Conservation (phyloP, 2,113 vertebrate species). For the Chaetorhynchus papuensis region DNA sequence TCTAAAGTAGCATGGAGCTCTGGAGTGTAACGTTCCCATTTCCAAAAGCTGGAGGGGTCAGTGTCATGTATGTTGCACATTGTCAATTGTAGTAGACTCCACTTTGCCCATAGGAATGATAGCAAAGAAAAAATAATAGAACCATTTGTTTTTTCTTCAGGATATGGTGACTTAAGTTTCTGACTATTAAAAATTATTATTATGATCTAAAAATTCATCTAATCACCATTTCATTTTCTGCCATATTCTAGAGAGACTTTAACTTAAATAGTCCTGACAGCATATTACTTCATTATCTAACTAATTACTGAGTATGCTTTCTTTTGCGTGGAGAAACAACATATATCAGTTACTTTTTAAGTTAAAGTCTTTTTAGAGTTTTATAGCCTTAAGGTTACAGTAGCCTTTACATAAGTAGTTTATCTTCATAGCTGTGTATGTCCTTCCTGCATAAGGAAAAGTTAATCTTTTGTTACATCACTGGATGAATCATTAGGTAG, state of each 20-base stretch:
- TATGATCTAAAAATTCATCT: neutral
- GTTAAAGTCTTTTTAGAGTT: neutral
- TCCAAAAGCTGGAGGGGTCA: neutral
- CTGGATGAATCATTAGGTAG: neutral
- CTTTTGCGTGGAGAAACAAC: neutral
- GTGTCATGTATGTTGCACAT: accelerated
- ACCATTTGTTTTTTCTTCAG: neutral
- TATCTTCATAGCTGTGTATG: neutral
- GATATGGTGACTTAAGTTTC: neutral
- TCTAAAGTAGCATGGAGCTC: neutral
- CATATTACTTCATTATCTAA: neutral
- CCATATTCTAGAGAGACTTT: neutral
- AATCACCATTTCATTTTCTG: neutral
- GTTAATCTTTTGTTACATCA: neutral
- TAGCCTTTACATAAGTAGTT: neutral
- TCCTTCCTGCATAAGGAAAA: neutral
- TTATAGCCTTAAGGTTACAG: neutral
- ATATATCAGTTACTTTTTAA: neutral
- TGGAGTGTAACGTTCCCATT: neutral
- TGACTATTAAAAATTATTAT: neutral
- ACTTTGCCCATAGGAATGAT: neutral
- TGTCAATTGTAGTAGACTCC: neutral
- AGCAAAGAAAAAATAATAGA: neutral
- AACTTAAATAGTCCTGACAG: neutral
- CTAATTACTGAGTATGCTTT: neutral